Base-by-base conservation (phyloP, 2,113 vertebrate genomes). In the Pimephales promelas region DNA sequence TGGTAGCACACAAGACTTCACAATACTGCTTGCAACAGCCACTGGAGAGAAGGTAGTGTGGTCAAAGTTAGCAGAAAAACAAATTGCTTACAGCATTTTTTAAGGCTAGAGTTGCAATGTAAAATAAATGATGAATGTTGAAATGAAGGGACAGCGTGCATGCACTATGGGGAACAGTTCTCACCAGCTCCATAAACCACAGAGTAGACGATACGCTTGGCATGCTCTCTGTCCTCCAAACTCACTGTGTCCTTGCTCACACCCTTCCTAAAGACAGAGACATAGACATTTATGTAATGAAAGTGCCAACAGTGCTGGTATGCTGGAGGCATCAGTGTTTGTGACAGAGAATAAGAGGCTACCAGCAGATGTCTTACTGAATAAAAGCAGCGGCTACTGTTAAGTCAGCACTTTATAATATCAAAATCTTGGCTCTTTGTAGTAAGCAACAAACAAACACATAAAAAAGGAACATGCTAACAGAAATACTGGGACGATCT, bases 121-220 rank as follows among this genome's bases (percentile, higher is more conserved):
- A 11, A 40, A 70, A 70, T n/a, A n/a, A 10, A 70, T 40, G 4
- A 40, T n/a, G 36, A 68, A 68, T n/a, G 40, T 1, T 68, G 9
- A 10, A 34, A 36, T 5, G 10, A 49, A 40, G 26, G 57, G 59
- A 81, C 16, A 24, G 28, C 49, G 57, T 64, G 36, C 82, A 20
- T 40, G 62, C 26, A 62, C 43, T 49, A 31, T 61, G 68, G 61
- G 43, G 2, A 18, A 28, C 20, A 64, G 54, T 71, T 43, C 93
- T 93, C 85, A 98, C 97, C 97, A 93, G 96, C 97, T 88, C 97
- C 96, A 10, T 99, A 98, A 87, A 99, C 91, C 47, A 95, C 93
- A 0, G 97, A 94, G 85, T 98, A 98, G 80, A 97, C 95, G 0
- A 97, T 85, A 10, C 95, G 95, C 80, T 98, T 98, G 84, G 96